phyloP scores from a whole-genome alignment of 2,888 invertebrate genomes.

The Liopterus haemorrhoidalis region DNA sequence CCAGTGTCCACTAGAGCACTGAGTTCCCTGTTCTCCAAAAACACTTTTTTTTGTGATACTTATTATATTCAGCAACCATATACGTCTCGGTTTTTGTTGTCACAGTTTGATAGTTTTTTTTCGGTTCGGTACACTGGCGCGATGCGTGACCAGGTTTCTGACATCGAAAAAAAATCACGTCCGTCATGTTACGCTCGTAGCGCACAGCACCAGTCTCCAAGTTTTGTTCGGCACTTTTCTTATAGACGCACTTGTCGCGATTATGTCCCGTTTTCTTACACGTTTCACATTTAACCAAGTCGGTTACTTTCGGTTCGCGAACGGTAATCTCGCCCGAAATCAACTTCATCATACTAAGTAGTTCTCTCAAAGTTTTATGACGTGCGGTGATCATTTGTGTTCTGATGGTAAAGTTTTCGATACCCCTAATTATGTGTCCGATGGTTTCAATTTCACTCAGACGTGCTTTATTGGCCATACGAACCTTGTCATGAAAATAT shows the following conservation, averaged over 20 bases:
- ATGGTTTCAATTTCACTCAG: slow-evolving; percentile 3
- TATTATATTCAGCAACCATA: no score
- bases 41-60: slow-evolving; percentile 1
- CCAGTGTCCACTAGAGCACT: slow-evolving; percentile 6
- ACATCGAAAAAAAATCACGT: slow-evolving; percentile 2
- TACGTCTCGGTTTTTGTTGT: slow-evolving; percentile 4
- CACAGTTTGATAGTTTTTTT: background rate
- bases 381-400: slow-evolving; percentile 5
- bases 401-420: slow-evolving; percentile 14
- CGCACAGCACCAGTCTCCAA: background rate
- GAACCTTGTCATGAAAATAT: slow-evolving; percentile 8
- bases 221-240: background rate
- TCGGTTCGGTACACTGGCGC: slow-evolving; percentile 1
- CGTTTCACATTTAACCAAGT: no score
- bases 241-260: background rate
- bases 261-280: background rate
- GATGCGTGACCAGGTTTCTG: slow-evolving; percentile 6
- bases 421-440: slow-evolving; percentile 13
- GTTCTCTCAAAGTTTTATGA: background rate
- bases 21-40: background rate
- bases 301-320: background rate
- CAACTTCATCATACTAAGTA: background rate
- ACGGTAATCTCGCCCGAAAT: slow-evolving; percentile 5
- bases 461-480: slow-evolving; percentile 6
- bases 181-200: background rate